phyloP scores from a whole-genome alignment of 2,888 invertebrate genomes.

The Patella pellucida region DNA sequence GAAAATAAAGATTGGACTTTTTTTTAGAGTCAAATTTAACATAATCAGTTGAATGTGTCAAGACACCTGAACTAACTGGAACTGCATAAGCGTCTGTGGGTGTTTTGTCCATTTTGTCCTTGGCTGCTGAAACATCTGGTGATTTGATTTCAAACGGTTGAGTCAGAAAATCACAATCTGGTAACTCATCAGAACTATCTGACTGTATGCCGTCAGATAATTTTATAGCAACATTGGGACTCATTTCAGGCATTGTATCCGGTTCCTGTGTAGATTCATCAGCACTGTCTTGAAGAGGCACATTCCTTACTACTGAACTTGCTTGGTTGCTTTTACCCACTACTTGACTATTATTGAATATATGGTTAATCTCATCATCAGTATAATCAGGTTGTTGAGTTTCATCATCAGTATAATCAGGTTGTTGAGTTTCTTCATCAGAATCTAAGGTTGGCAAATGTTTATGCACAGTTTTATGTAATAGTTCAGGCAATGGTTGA shows the following conservation, averaged over 20 bases:
- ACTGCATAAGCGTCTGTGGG: neutral
- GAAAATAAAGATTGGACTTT: neutral
- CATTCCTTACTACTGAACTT: too few species aligned
- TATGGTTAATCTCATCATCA: too few species aligned
- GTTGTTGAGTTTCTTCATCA: too few species aligned
- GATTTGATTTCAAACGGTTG: neutral
- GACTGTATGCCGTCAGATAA: neutral
- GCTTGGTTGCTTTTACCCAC: too few species aligned
- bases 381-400: too few species aligned
- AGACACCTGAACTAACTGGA: neutral
- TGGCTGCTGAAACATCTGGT: neutral
- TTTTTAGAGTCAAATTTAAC: neutral
- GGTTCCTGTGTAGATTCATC: neutral
- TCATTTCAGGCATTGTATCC: neutral
- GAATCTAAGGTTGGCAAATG: too few species aligned
- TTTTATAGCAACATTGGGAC: neutral
- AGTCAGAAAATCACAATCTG: constrained; percentile 6
- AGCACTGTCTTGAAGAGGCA: too few species aligned
- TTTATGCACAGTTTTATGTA: too few species aligned
- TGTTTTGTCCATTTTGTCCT: neutral
- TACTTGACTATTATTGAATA: too few species aligned
- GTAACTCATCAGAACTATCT: neutral
- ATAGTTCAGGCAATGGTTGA: too few species aligned
- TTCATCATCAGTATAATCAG: too few species aligned
- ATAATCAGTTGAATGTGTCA: neutral